phyloP scores from a whole-genome alignment of 2,888 invertebrate species.

The Linnaemya vulpina region DNA sequence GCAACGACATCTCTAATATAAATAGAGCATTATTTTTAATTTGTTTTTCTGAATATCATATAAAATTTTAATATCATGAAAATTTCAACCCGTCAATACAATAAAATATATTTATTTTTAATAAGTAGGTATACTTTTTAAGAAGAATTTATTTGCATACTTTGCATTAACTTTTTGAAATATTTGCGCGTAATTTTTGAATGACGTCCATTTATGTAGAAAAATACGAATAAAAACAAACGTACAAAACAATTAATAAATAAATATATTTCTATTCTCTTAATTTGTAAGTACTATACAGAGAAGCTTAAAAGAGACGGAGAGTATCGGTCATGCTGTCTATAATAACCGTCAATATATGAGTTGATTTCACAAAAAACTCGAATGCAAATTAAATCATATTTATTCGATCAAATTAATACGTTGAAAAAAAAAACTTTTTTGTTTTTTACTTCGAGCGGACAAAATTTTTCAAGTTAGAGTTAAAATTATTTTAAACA shows the following conservation, averaged over 20 bases:
- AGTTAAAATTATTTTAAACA: too few relatives aligned
- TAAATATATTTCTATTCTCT: conserved; percentile 22
- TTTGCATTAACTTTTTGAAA: conserved; percentile 46
- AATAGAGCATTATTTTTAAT: too few relatives aligned
- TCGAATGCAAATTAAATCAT: conserved; percentile 69
- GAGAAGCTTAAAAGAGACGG: conserved; percentile 23
- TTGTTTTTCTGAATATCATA: background rate
- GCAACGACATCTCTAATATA: too few relatives aligned
- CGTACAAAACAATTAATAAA: background rate
- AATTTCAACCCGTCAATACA: conserved; percentile 9
- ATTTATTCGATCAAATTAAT: conserved; percentile 37
- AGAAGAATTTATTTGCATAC: conserved; percentile 31
- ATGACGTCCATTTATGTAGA: conserved; percentile 44
- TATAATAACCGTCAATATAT: conserved; percentile 60
- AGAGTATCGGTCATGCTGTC: conserved; percentile 27
- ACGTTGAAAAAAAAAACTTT: too few relatives aligned
- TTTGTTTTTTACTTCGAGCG: too few relatives aligned
- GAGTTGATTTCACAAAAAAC: conserved; percentile 68
- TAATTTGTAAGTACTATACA: conserved; percentile 24
- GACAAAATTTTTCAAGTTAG: too few relatives aligned
- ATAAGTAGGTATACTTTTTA: background rate
- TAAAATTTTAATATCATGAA: background rate
- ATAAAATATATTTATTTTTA: conserved; percentile 19
- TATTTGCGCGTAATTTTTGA: conserved; percentile 67
- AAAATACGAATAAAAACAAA: conserved; percentile 32